Percentiles rank a stretch among this genome's conserved stretches.
phyloP scores from a whole-genome alignment of 2,888 invertebrate species.

The Euzetes globulus region DNA sequence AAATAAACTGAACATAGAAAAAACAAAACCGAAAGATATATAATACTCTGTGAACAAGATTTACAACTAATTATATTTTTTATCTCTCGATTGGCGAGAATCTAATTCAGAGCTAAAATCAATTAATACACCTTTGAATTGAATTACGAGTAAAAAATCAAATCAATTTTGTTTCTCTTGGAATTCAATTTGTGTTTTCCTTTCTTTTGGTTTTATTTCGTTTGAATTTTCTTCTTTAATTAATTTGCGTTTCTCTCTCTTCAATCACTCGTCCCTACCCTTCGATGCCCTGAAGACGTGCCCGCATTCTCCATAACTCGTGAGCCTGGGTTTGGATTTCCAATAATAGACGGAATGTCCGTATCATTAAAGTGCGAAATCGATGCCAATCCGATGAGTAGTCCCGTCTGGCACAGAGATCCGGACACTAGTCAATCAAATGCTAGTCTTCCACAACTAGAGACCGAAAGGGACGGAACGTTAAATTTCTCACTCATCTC shows the following conservation, averaged over 20 bases:
- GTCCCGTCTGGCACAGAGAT: constrained; percentile 69
- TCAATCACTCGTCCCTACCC: not conserved
- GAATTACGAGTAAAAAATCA: not conserved
- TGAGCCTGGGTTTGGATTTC: constrained; percentile 84
- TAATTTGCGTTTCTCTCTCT: not conserved
- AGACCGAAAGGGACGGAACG: constrained; percentile 67
- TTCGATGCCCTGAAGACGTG: constrained; percentile 59
- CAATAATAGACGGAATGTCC: constrained; percentile 76
- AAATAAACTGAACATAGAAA: not conserved
- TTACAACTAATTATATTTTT: not conserved
- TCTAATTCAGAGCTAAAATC: not conserved
- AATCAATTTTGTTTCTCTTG: not conserved
- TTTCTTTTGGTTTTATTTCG: not conserved
- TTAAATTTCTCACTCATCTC: constrained; percentile 74
- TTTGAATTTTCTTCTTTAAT: not conserved
- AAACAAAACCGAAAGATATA: not conserved
- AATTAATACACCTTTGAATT: not conserved
- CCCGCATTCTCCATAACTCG: constrained; percentile 87
- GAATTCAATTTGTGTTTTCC: not conserved
- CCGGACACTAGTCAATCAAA: constrained; percentile 35
- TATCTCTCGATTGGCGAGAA: not conserved
- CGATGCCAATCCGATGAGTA: constrained; percentile 81
- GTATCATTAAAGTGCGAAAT: constrained; percentile 85
- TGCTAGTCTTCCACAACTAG: constrained; percentile 48
- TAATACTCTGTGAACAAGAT: not conserved